Evolutionary conservation across 2,797 vertebrate genomes (phyloP).

Genomic region (Melanotaenia pygmaea): DNA sequence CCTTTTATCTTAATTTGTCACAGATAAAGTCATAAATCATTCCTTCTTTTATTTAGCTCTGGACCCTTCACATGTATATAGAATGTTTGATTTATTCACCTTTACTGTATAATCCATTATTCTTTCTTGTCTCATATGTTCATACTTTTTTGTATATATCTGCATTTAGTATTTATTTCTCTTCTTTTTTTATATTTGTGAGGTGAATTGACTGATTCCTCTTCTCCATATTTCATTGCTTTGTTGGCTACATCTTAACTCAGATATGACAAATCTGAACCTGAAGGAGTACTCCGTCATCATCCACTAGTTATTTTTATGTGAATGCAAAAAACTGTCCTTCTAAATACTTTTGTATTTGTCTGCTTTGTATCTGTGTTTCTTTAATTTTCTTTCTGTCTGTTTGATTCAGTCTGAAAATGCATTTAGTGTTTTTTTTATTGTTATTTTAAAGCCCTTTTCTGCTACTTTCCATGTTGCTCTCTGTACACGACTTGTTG

Average conservation of each 20-base stretch:
- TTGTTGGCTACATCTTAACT: not conserved
- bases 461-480: conserved; percentile 19
- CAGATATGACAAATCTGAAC: not conserved
- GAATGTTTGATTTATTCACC: no score
- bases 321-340: no score
- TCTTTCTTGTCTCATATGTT: not conserved
- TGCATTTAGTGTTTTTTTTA: not conserved
- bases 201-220: not conserved
- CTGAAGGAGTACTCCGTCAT: not conserved
- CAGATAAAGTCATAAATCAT: no score
- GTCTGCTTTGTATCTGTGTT: not conserved
- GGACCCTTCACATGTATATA: no score
- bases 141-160: not conserved
- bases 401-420: not conserved
- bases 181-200: no score
- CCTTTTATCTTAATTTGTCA: no score
- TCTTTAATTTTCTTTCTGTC: not conserved
- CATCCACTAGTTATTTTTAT: no score
- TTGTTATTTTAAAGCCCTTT: not conserved
- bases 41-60: no score
- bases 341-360: not conserved
- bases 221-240: not conserved
- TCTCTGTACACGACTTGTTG: conserved; percentile 13
- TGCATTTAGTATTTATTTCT: no score
- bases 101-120: not conserved